Evolutionary conservation across 2,797 vertebrate species (phyloP), one percentile per base, ranked within the genome.

Genomic region (Kryptopterus vitreolus): DNA sequence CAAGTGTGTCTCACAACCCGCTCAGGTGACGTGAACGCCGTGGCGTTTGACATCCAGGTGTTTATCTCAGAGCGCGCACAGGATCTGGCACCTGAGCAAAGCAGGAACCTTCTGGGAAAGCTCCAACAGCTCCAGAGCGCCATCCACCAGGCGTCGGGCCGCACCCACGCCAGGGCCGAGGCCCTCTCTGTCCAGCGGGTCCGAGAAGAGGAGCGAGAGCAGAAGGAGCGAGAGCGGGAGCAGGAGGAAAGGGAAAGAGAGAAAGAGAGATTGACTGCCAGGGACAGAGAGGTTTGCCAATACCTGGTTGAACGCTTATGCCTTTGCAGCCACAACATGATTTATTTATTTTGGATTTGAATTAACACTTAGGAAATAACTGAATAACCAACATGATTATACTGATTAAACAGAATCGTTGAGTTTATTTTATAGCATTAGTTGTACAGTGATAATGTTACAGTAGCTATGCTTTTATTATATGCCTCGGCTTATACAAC

Each of bases 21-120:
- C 87, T 95, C 94, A 74, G 86, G 78, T 4, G 93, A 97, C 73
- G 93, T 98, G 24, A 93, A 92, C 2, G 22, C 76, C 24, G 86
- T 94, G 0, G 96, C 93, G 58, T 93, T 94, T 0, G 93, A 95
- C 85, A 87, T 96, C 82, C 96, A 99, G 90, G 81, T 95, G 78
- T 97, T 99, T 81, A 94, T 98, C 88, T 97, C 97, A 0, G 96
- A 99, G 91, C 94, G 93, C 0, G 95, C 95, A 0, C 95, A 95
- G 89, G 95, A 99, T 83, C 83, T 98, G 82, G 92, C 87, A 3
- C 95, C 95, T 0, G 94, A 96, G 86, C 96, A 97, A 90, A 98
- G 95, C 91, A 88, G 93, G 81, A 92, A 91, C 82, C 92, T 99
- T 31, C 93, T 98, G 77, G 90, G 91, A 82, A 93, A 94, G 87